These are phyloP conservation scores for Eulemur rubriventer DNA, from an alignment of 2,797 vertebrate genomes.

Conservation along the genomic window DNA sequence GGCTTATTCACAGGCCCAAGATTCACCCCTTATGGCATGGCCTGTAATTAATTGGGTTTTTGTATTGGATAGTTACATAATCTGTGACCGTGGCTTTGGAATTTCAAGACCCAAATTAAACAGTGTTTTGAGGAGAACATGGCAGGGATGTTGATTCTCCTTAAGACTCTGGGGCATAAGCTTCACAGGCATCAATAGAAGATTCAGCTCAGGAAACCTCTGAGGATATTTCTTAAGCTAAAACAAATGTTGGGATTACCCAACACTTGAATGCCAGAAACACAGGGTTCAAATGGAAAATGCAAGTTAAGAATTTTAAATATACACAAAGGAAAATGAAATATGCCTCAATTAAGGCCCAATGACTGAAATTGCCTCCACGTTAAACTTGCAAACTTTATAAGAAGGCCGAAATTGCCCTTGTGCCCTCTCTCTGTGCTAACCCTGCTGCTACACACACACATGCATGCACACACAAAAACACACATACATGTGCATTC, in stretches of 20 bases:
- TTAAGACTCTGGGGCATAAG: neutral
- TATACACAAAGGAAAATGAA: neutral
- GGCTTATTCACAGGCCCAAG: neutral
- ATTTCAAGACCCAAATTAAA: neutral
- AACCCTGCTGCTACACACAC: neutral
- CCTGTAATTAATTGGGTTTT: neutral
- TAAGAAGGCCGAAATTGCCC: neutral
- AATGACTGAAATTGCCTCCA: neutral
- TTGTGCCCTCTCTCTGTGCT: neutral
- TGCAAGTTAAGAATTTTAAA: neutral
- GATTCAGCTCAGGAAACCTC: neutral
- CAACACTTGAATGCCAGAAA: neutral
- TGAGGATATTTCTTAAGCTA: conserved; percentile 13
- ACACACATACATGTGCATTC: too few relatives aligned
- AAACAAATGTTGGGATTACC: neutral
- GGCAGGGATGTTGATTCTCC: neutral
- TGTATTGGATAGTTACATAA: neutral
- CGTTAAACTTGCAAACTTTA: neutral
- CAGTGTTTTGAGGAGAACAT: neutral
- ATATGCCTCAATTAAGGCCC: neutral
- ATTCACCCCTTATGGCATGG: neutral
- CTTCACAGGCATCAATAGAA: neutral
- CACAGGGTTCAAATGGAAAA: neutral
- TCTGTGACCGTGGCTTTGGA: neutral
- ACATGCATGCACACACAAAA: neutral